These are phyloP conservation scores for Danio rerio DNA, from an alignment of 2,113 vertebrate genomes.

Conservation along the genomic window GRCz12tu NC_133180.1:61830001-61830500, in stretches of 20 bases:
- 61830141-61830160: slow-evolving; percentile 64
- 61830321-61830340: slow-evolving; percentile 45
- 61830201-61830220: slow-evolving; percentile 42
- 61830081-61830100: slow-evolving; percentile 59
- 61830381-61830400: slow-evolving; percentile 23
- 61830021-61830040: slow-evolving; percentile 65
- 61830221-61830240: slow-evolving; percentile 53
- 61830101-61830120: slow-evolving; percentile 57
- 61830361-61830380: neutral
- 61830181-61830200: slow-evolving; percentile 60
- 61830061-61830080: slow-evolving; percentile 52
- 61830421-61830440: too few relatives aligned
- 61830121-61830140: slow-evolving; percentile 59
- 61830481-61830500: too few relatives aligned
- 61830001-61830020: slow-evolving; percentile 64
- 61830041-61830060: slow-evolving; percentile 65
- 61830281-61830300: slow-evolving; percentile 51
- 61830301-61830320: slow-evolving; percentile 41
- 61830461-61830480: too few relatives aligned
- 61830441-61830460: too few relatives aligned
- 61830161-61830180: slow-evolving; percentile 63
- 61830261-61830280: neutral
- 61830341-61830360: slow-evolving; percentile 19
- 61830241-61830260: slow-evolving; percentile 52
- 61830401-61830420: neutral